Base-by-base conservation (phyloP, 2,113 vertebrate genomes). In the Baryphthengus martii region DNA sequence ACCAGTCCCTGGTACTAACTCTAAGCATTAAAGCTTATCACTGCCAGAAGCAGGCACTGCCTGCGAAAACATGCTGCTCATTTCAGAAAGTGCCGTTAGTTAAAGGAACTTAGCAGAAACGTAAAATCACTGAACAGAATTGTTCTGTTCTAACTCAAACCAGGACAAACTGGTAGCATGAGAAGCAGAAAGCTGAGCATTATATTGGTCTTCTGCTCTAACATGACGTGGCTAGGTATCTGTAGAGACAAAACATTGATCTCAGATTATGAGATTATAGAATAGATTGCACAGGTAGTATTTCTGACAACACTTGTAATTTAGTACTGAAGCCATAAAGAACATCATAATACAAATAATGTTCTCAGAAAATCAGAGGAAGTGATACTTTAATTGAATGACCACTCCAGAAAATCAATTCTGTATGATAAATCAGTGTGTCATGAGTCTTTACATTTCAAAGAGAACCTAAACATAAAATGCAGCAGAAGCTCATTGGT, bases 161-260 rank as follows among this genome's bases (percentile, higher is more conserved):
- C n/a, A n/a, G n/a, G n/a, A n/a, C n/a, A 56, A 73, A 44, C 7
- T 62, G 23, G 11, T 33, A 45, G 13, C 17, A 5, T 47, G 33
- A 81, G 26, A 87, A 85, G 28, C 21, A 58, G 37, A 65, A 14
- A 49, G 21, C 39, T 79, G 35, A 68, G 21, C 6, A 1, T 88
- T 79, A 3, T 39, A 9, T 61, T 85, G 13, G 6, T 77, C 7
- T 6, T 92, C 45, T 44, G 5, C 61, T 92, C 15, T 77, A 40
- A 28, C 0, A 0, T 45, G 31, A 18, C 0, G 0, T 25, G 23
- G 3, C 59, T 81, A 45, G 12, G 1, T 62, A 31, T 61, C 15
- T 77, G 29, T 89, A 94, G 66, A 82, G 26, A 42, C 17, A 52
- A 35, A 55, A 28, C 3, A 13, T 28, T 85, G 16, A 47, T 81